Base-by-base conservation (phyloP, 2,888 invertebrate genomes). In the Ormyrus thymus region DNA sequence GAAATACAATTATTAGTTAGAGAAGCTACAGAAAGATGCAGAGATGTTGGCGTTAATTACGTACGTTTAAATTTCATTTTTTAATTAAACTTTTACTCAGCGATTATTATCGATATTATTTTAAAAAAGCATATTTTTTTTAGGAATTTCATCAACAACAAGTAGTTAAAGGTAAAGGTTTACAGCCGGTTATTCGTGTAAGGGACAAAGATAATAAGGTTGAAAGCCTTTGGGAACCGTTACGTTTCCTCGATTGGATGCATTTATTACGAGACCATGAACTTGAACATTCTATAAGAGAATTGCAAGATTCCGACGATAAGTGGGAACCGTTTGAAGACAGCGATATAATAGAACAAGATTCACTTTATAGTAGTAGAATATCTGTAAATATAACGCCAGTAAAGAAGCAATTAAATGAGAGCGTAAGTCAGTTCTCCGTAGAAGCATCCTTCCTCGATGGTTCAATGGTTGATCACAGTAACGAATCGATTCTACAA, bases 101-200 rank as follows among this genome's bases (percentile, higher is more conserved):
- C 46, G 4, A 29, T 29, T 70, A 9, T 53, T 29, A 59, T 45
- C 62, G n/a, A 50, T 13, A 76, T 29, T 56, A 55, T 68, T 72
- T 77, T 81, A 76, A 5, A n/a, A 59, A 72, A 59, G 45, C 3
- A 51, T 29, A 29, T 73, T 75, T 58, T 75, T 84, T 69, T 9
- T 77, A 90, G 90, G 89, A 89, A 84, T 90, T 90, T 68, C 84
- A 86, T 65, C 90, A 90, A 69, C 89, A 90, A 74, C 89, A 88
- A 81, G 83, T 87, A 50, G 77, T 90, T 5, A 82, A 84, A 7
- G 85, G 88, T 43, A 88, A 87, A 75, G 84, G 82, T 13, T 76
- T 90, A 11, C 84, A 85, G 43, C 87, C 89, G 3, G 85, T 87
- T 0, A 86, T 90, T 66, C 87, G 88, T n/a, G 86, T 90, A 50